phyloP scores from a whole-genome alignment of 2,888 invertebrate genomes.

The Clanis bilineata region DNA sequence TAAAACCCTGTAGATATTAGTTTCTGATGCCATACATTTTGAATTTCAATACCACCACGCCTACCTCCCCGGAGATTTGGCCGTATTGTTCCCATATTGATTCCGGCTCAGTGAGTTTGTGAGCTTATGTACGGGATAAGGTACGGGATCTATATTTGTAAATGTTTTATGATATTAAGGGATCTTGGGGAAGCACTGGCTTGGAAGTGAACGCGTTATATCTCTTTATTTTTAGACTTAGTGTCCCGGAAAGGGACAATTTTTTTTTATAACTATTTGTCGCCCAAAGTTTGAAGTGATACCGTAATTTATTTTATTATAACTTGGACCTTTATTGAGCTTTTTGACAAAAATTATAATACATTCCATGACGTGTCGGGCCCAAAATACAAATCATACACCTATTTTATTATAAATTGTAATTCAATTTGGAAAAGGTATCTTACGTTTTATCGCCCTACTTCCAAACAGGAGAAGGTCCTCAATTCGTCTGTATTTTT shows the following conservation, averaged over 20 bases:
- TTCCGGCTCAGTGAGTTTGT: constrained; percentile 1
- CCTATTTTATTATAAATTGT: too few species aligned
- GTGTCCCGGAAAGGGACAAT: neutral
- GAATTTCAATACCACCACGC: neutral
- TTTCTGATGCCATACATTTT: neutral
- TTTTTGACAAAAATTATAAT: too few species aligned
- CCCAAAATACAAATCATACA: too few species aligned
- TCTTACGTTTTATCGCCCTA: too few species aligned
- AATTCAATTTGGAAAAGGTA: too few species aligned
- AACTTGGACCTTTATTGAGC: too few species aligned
- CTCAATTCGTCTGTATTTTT: too few species aligned
- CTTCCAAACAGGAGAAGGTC: too few species aligned
- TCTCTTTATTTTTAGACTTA: neutral
- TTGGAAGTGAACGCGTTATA: neutral
- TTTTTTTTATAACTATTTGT: too few species aligned
- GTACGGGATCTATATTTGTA: neutral
- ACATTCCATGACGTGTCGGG: too few species aligned
- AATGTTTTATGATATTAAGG: neutral
- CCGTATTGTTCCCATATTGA: neutral
- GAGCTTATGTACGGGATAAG: neutral
- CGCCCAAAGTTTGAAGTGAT: too few species aligned
- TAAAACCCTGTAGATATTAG: neutral
- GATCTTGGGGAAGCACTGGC: neutral
- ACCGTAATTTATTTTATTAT: too few species aligned
- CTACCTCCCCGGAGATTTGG: neutral